Evolutionary conservation across 2,888 invertebrate genomes (phyloP).

Genomic region (Meiosimyza platycephala): DNA sequence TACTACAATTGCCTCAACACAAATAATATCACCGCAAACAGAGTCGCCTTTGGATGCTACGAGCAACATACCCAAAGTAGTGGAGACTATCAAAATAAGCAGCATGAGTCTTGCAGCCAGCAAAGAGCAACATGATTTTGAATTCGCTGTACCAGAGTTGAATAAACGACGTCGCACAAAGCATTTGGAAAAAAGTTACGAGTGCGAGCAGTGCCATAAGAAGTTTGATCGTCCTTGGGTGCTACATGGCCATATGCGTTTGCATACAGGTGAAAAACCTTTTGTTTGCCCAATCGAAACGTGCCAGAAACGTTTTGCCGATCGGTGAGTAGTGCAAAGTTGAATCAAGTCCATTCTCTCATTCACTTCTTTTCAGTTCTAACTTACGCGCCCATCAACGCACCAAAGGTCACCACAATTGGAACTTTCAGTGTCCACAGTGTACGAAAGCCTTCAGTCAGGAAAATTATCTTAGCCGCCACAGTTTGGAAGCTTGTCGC

Average conservation of each 20-base stretch:
- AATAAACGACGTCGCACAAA: slow-evolving; percentile 48
- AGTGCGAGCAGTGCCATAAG: slow-evolving; percentile 70
- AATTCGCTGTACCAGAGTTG: slow-evolving; percentile 43
- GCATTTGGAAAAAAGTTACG: slow-evolving; percentile 50
- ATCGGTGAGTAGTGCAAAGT: slow-evolving; percentile 68
- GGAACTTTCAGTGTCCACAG: slow-evolving; percentile 75
- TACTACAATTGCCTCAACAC: background rate
- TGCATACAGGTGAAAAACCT: slow-evolving; percentile 78
- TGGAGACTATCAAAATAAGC: background rate
- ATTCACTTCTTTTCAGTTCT: slow-evolving; percentile 67
- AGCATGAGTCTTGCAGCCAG: slow-evolving; percentile 23
- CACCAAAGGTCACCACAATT: slow-evolving; percentile 76
- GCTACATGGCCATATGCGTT: slow-evolving; percentile 74
- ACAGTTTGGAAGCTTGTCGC: slow-evolving; percentile 74
- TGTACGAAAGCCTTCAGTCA: slow-evolving; percentile 80
- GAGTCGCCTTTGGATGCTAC: background rate
- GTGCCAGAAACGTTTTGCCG: slow-evolving; percentile 76
- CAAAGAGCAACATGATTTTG: slow-evolving; percentile 41
- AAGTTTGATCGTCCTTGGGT: slow-evolving; percentile 79
- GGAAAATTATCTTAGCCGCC: slow-evolving; percentile 74
- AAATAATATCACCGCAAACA: slow-evolving; percentile 11
- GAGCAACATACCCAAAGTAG: background rate
- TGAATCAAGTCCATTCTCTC: slow-evolving; percentile 19
- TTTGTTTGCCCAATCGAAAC: slow-evolving; percentile 73
- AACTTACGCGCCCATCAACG: slow-evolving; percentile 80